Evolutionary conservation across 2,888 invertebrate genomes (phyloP), one percentile per base, ranked within the genome.

Genomic region (Leptopilina drosophilae): DNA sequence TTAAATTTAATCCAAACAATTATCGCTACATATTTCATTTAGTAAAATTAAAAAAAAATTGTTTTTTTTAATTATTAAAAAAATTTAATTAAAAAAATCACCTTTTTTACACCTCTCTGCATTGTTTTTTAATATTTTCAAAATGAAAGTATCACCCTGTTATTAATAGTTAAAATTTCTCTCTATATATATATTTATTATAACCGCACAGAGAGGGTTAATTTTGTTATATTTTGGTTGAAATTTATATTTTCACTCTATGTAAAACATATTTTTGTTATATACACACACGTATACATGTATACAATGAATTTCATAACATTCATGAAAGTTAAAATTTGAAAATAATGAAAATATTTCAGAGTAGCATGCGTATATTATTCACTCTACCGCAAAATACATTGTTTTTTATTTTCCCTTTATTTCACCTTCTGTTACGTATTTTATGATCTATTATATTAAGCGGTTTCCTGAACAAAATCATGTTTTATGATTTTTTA

Each of bases 1-100:
- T 86, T 84, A 81, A 85, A 83, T 84, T 80, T 40, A 78, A 78
- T 67, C 81, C 82, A 80, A 78, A 77, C 65, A 80, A 75, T 78
- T 82, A 84, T 83, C 84, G 84, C 1, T 9, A 66, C 15, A 6
- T 69, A 53, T 69, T 33, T 62, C n/a, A 20, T 62, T 62, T 15
- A 20, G 49, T 11, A 42, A 42, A 8, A 42, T 12, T 49, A 49
- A 49, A 49, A 12, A 49, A 49, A 11, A 49, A 49, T 1, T 9
- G 0, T 42, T 42, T 42, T 42, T 6, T 42, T 42, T 42, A 8
- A 42, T 42, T 42, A 42, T 42, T 42, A 8, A 8, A 42, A 8
- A 42, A 42, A 42, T 8, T 8, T 42, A 42, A 42, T 8, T 42
- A 8, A 42, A 42, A 42, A 42, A 42, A 8, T 42, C 8, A 42